Conservation (phyloP, 2,888 invertebrate genomes). For the Dryadula phaetusa region DNA sequence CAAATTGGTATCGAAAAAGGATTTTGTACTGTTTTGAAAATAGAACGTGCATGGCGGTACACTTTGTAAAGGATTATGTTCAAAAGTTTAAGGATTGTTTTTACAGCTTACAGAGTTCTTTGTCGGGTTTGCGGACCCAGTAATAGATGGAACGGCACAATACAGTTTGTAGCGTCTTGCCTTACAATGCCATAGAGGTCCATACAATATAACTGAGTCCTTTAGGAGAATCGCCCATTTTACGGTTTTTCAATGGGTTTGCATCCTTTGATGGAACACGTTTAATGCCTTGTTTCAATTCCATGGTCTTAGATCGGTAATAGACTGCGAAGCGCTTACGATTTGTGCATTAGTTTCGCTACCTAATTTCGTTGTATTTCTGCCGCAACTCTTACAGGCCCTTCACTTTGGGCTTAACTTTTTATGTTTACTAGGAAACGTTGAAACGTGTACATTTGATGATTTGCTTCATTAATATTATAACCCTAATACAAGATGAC, state of each 20-base stretch:
- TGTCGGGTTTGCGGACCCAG: constrained; percentile 68
- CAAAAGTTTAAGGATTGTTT: constrained; percentile 74
- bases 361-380: constrained; percentile 47
- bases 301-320: constrained; percentile 68
- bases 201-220: constrained; percentile 42
- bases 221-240: constrained; percentile 63
- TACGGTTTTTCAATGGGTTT: constrained; percentile 66
- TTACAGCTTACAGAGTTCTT: constrained; percentile 80
- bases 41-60: constrained; percentile 67
- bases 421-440: constrained; percentile 19
- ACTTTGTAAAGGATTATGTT: constrained; percentile 78
- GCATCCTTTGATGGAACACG: constrained; percentile 61
- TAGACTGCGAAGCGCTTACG: constrained; percentile 57
- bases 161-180: constrained; percentile 53
- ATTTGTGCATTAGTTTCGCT: constrained; percentile 52
- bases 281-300: constrained; percentile 70
- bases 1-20: constrained; percentile 81
- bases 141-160: constrained; percentile 58
- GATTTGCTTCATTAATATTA: constrained; percentile 10
- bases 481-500: background rate
- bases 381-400: constrained; percentile 41
- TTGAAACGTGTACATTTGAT: background rate
- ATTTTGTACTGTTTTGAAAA: constrained; percentile 83
- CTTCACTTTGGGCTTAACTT: constrained; percentile 26
- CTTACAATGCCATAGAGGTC: constrained; percentile 52